These are phyloP conservation scores for Ligdia adustata DNA, from an alignment of 2,888 invertebrate species.

Conservation along the genomic window DNA sequence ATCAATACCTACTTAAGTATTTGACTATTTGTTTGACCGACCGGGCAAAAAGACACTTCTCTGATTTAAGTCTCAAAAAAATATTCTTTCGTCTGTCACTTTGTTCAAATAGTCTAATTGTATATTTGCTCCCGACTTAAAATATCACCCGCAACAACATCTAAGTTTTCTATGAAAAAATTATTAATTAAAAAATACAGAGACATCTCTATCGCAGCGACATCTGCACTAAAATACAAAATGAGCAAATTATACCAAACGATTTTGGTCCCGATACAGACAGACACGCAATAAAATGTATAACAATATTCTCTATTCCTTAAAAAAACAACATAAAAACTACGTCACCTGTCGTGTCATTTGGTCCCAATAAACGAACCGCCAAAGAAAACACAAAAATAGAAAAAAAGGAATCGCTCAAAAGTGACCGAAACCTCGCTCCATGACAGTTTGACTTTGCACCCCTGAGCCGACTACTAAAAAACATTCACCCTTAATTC, in stretches of 20 bases:
- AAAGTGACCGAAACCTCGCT: conserved; percentile 69
- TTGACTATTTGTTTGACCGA: too few relatives aligned
- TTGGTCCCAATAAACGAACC: conserved; percentile 79
- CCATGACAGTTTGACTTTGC: conserved; percentile 61
- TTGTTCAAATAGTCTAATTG: too few relatives aligned
- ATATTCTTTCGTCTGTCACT: too few relatives aligned
- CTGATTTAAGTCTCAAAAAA: too few relatives aligned
- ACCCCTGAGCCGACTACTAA: conserved; percentile 30
- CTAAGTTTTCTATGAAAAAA: neutral
- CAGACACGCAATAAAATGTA: conserved; percentile 78
- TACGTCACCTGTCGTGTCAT: conserved; percentile 83
- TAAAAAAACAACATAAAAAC: conserved; percentile 67
- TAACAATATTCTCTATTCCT: conserved; percentile 72
- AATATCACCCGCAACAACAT: too few relatives aligned
- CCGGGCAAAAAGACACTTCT: too few relatives aligned
- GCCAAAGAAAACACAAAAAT: conserved; percentile 77
- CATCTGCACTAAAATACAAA: conserved; percentile 64
- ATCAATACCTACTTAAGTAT: too few relatives aligned
- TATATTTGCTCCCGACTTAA: too few relatives aligned
- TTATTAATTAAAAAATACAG: conserved; percentile 34
- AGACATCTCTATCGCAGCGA: conserved; percentile 59
- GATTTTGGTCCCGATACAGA: conserved; percentile 55
- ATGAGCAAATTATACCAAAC: conserved; percentile 70
- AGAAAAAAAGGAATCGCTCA: conserved; percentile 66
- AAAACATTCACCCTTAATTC: conserved; percentile 30